Base-by-base conservation (phyloP, 1,140 invertebrate genomes). In the Brachionus rubens region DNA sequence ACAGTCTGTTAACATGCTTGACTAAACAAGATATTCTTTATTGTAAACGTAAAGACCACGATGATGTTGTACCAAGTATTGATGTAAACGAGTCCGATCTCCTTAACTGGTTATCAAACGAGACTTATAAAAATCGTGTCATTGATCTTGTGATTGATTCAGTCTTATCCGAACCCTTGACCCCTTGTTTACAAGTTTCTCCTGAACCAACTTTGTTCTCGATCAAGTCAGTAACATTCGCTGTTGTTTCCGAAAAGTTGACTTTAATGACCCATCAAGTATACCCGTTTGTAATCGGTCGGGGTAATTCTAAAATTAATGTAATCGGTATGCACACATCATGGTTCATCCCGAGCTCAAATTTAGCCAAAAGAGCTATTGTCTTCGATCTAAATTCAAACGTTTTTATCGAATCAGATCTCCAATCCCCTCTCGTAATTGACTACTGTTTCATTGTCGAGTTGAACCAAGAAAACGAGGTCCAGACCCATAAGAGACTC, bases 291-390 rank as follows among this genome's bases (percentile, higher is more conserved):
- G 16, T 54, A 5, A n/a, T 28, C 33, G 52, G 52, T 28, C 26
- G 33, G 33, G 52, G 52, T n/a, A 28, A 54, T 28, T n/a, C 12
- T 26, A 28, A 24, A 54, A 54, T 54, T 28, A 54, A 30, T 30
- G 16, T 54, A 21, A 28, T 54, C 9, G 52, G 52, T 28, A 12
- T 54, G 26, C 52, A 54, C 33, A 24, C 52, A 54, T 54, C 52
- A 54, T 54, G 52, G 52, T 54, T 54, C 33, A 28, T 54, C 12
- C 26, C 52, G 6, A 28, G 16, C 52, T 28, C 52, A 26, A 54
- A 54, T 33, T 54, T 54, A 28, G 52, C 33, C 52, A 54, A 54
- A 54, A 54, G 52, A 54, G 52, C 52, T 10, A 54, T 54, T 28
- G 0, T 54, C 1, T 54, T 30, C 16, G 52, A 54, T n/a, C 33